These are phyloP conservation scores for Ceratina australensis DNA, from an alignment of 1,140 invertebrate species.

Conservation along the genomic window DNA sequence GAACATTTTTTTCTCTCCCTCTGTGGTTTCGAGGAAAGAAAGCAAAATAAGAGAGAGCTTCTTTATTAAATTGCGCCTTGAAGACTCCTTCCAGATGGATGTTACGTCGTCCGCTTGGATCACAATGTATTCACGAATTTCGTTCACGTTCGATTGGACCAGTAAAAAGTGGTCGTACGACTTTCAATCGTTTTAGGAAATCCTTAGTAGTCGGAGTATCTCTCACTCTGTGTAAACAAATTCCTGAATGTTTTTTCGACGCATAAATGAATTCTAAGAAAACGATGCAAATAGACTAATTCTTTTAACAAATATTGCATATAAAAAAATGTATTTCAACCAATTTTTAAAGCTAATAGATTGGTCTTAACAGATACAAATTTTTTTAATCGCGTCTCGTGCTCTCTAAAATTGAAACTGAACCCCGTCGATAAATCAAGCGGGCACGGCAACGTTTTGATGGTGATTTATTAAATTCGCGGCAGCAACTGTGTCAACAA, in stretches of 20 bases:
- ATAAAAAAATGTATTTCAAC: too few relatives aligned
- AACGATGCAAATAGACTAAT: too few relatives aligned
- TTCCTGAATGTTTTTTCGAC: too few relatives aligned
- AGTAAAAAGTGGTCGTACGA: constrained; percentile 6
- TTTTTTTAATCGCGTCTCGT: not conserved
- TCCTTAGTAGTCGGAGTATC: not conserved
- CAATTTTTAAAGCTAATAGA: too few relatives aligned
- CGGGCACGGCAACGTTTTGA: not conserved
- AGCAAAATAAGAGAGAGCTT: constrained; percentile 15
- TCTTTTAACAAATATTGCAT: too few relatives aligned
- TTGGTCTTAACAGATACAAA: not conserved
- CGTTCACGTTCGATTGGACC: constrained; percentile 40
- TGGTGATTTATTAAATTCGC: constrained; percentile 29
- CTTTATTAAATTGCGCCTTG: constrained; percentile 33
- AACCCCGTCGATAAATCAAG: constrained; percentile 25
- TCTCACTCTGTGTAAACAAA: too few relatives aligned
- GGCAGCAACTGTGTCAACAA: constrained; percentile 14
- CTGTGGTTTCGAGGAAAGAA: constrained; percentile 1
- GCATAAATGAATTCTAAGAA: too few relatives aligned
- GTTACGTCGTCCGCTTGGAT: constrained; percentile 41
- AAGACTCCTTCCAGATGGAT: constrained; percentile 37
- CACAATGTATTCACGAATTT: constrained; percentile 47
- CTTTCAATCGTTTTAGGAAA: constrained; percentile 36
- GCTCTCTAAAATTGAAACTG: not conserved
- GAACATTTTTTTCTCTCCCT: constrained; percentile 48